These are phyloP conservation scores for Anas platyrhynchos DNA, from an alignment of 2,113 vertebrate genomes.

Conservation along the genomic window DNA sequence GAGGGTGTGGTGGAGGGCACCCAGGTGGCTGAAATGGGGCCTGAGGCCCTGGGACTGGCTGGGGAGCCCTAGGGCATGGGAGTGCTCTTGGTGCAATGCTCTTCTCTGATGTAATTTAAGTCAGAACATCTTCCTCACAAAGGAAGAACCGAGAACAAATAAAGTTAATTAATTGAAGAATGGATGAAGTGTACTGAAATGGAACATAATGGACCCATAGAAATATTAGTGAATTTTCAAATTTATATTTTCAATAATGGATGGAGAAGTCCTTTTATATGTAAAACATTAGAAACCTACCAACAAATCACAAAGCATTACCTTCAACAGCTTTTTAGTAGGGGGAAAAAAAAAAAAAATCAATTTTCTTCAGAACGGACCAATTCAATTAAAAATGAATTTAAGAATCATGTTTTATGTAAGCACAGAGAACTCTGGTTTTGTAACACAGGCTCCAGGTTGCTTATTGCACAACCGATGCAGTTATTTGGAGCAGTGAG, in stretches of 20 bases:
- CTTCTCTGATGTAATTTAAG: neutral
- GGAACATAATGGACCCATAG: neutral
- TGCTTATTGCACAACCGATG: neutral
- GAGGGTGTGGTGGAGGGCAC: too few relatives aligned
- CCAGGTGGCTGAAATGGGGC: too few relatives aligned
- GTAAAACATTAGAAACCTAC: neutral
- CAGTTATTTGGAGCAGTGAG: neutral
- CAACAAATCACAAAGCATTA: neutral
- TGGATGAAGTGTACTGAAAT: neutral
- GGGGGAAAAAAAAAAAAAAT: neutral
- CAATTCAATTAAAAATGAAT: neutral
- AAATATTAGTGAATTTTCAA: neutral
- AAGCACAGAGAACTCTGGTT: neutral
- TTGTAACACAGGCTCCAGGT: neutral
- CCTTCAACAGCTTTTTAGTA: neutral
- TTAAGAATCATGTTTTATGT: neutral
- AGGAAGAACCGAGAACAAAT: neutral
- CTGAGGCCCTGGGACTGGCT: too few relatives aligned
- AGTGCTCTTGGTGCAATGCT: neutral
- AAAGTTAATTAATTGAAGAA: neutral
- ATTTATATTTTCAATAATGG: neutral
- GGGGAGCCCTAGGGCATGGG: fast-evolving
- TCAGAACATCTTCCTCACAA: neutral
- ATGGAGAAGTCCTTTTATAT: neutral
- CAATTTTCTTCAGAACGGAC: neutral